phyloP scores from a whole-genome alignment of 2,888 invertebrate genomes.

The Dioctria rufipes region DNA sequence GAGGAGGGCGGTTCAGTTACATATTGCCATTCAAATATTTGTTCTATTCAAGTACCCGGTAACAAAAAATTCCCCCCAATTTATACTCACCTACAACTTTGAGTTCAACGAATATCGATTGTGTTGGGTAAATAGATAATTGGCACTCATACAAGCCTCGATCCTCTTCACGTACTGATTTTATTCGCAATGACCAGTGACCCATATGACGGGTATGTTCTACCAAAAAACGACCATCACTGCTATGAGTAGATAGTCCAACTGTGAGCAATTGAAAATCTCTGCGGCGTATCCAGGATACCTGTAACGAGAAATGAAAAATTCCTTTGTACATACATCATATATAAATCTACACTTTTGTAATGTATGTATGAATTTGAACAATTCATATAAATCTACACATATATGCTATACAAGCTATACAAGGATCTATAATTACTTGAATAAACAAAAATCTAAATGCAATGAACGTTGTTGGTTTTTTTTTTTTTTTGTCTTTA shows the following conservation, averaged over 20 bases:
- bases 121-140: conserved; percentile 78
- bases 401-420: too few relatives aligned
- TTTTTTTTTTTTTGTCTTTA: too few relatives aligned
- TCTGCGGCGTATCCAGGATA: conserved; percentile 78
- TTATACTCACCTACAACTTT: conserved; percentile 76
- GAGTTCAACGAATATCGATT: conserved; percentile 77
- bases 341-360: too few relatives aligned
- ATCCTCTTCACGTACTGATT: conserved; percentile 70
- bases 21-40: too few relatives aligned
- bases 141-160: conserved; percentile 76
- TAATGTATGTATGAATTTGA: too few relatives aligned
- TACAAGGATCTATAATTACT: too few relatives aligned
- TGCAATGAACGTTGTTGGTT: too few relatives aligned
- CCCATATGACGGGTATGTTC: conserved; percentile 76
- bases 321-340: not conserved
- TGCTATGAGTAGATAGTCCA: conserved; percentile 76
- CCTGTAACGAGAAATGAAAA: conserved; percentile 65
- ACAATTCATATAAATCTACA: too few relatives aligned
- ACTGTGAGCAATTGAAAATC: conserved; percentile 79
- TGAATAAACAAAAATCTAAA: too few relatives aligned
- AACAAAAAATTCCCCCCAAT: not conserved
- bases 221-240: conserved; percentile 77
- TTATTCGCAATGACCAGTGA: conserved; percentile 74
- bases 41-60: not conserved
- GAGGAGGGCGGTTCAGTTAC: too few relatives aligned